Percentiles rank a stretch among this genome's conserved stretches.
Evolutionary conservation across 2,797 vertebrate genomes (phyloP).

Genomic region (Cetoscarus ocellatus): DNA sequence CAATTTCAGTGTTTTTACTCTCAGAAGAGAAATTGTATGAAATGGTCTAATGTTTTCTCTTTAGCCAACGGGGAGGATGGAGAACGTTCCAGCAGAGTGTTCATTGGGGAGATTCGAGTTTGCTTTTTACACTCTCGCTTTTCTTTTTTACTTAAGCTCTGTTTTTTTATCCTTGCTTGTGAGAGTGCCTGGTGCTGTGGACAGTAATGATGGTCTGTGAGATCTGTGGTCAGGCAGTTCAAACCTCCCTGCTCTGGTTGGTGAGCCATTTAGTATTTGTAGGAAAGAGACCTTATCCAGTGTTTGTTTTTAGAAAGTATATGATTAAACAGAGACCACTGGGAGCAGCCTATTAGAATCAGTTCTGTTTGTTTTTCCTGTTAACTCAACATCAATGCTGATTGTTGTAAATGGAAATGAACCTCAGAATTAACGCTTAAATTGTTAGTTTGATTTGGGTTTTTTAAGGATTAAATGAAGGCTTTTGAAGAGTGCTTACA

Average conservation of each 20-base stretch:
- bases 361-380: constrained; percentile 34
- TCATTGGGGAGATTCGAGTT: constrained; percentile 39
- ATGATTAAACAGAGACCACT: constrained; percentile 26
- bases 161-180: constrained; percentile 31
- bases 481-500: constrained; percentile 13
- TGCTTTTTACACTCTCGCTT: constrained; percentile 41
- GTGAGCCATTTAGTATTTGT: constrained; percentile 30
- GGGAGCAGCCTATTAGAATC: constrained; percentile 37
- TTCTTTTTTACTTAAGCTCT: constrained; percentile 29
- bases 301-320: constrained; percentile 12
- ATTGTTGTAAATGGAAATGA: constrained; percentile 41
- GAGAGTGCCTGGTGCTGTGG: constrained; percentile 18
- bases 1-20: constrained; percentile 8
- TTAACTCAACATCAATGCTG: constrained; percentile 36
- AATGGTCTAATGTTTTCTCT: constrained; percentile 29
- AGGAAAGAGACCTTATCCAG: constrained; percentile 11
- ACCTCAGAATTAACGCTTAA: constrained; percentile 10
- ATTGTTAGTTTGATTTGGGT: constrained; percentile 24
- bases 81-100: constrained; percentile 6
- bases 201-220: constrained; percentile 47
- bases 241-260: constrained; percentile 14
- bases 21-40: constrained; percentile 17
- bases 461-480: constrained; percentile 22
- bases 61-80: constrained; percentile 20
- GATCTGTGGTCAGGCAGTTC: constrained; percentile 30